Evolutionary conservation across 2,797 vertebrate species (phyloP), one percentile per base, ranked within the genome.

Genomic region (Danionella dracula): DNA sequence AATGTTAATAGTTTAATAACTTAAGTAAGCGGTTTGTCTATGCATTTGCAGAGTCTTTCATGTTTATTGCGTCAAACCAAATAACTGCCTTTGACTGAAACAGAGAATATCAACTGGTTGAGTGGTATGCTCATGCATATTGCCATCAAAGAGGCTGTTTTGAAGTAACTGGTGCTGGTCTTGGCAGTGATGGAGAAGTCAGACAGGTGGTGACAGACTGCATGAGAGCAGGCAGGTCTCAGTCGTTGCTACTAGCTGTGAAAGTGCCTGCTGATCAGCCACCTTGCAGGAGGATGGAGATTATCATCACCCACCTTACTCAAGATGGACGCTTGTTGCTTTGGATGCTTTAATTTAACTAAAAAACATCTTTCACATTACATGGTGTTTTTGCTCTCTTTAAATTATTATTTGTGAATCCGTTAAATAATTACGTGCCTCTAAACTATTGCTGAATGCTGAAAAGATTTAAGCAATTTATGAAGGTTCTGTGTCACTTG

Each of bases 151-250:
- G 5, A 5, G 11, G 16, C 31, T 42, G 23, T 58, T 44, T 58
- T 44, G 0, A 29, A 57, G 23, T 49, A 34, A 48, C 38, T 21
- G 23, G n/a, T 31, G 34, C 20, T 45, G 27, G 41, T 13, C 32
- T 66, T 66, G 53, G 32, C 45, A 23, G 32, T 61, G 32, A 49
- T 49, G 58, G 58, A 49, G 49, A 44, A 48, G 44, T 49, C 20
- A 37, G 53, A 66, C 53, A 49, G 53, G 34, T 66, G 50, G 31
- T 45, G 40, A 37, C 54, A 9, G 31, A 65, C 29, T 44, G 10
- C 41, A 10, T 38, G 21, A 46, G 42, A 48, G 32, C 44, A 66
- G 34, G 56, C 53, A 60, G 50, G 20, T 45, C 19, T 55, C 41
- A 66, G 63, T 56, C 41, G 10, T 8, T 31, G 42, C n/a, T 37